Base-by-base conservation (phyloP, 2,888 invertebrate species). In the Lamproptera curius region DNA sequence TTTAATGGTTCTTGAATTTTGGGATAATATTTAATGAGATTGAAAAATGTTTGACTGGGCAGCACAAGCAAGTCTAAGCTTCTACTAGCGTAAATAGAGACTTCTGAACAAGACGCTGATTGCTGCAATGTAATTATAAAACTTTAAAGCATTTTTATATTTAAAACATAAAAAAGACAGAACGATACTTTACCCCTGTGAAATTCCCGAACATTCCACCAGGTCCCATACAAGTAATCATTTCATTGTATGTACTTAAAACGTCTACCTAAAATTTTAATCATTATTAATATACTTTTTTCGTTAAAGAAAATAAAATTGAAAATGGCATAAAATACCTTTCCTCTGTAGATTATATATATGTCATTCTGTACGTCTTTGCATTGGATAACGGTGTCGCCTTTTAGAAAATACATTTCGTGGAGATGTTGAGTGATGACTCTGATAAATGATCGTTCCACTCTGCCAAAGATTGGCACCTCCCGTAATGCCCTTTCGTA, bases 121-220 rank as follows among this genome's bases (percentile, higher is more conserved):
- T 84, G 75, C 86, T 86, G 62, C 10, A 72, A 46, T 33, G 0
- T 16, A 1, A 16, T 39, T 26, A 46, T 33, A 1, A 16, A 1
- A 16, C 26, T 26, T 39, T 9, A 10, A 11, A 13, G 26, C 26
- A 11, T 5, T 20, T 20, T 3, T 6, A 20, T 5, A 20, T 20
- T 20, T 16, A 33, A 33, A 33, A 4, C 33, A n/a, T 33, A 33
- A 33, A 33, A 33, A 11, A 4, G 11, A 31, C 11, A 31, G n/a
- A 33, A 33, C 13, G 36, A 36, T 17, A 36, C 69, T 75, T 76
- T 63, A 86, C 86, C 10, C 85, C 84, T 6, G 79, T 77, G 38
- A 86, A 87, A 55, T 86, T 86, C 2, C 89, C 89, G 53, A 89
- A 87, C 79, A 89, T 84, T 1, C 89, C 89, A 8, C 89, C 89